phyloP scores from a whole-genome alignment of 2,113 vertebrate genomes.

The Caloenas nicobarica region DNA sequence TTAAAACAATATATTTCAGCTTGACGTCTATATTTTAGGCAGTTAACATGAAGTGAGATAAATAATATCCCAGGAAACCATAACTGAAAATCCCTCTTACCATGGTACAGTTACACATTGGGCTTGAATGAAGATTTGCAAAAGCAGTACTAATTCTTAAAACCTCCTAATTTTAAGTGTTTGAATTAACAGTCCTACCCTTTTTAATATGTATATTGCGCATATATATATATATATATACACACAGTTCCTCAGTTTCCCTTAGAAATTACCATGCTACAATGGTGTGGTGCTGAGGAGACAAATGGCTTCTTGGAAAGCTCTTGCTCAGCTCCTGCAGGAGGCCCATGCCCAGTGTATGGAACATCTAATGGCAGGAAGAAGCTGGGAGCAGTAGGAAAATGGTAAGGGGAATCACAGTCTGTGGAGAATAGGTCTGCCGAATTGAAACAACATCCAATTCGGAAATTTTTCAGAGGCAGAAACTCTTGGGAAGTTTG shows the following conservation, averaged over 20 bases:
- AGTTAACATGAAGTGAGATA: neutral
- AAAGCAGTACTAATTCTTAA: neutral
- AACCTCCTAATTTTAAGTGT: neutral
- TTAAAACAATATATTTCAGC: neutral
- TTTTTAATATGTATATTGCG: neutral
- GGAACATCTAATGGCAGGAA: neutral
- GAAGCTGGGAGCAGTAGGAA: neutral
- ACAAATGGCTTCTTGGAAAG: neutral
- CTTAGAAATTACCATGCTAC: neutral
- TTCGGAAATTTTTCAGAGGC: neutral
- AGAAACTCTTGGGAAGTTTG: neutral
- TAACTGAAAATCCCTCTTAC: neutral
- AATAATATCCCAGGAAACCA: neutral
- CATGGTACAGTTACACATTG: neutral
- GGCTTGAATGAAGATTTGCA: neutral
- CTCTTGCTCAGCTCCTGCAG: neutral
- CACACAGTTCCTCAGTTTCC: neutral
- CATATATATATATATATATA: neutral
- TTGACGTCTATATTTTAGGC: neutral
- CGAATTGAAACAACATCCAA: neutral
- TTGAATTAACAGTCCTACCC: neutral
- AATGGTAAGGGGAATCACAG: neutral
- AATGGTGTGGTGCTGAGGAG: neutral
- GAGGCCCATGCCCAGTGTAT: accelerated
- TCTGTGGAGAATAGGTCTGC: neutral